phyloP scores from a whole-genome alignment of 2,797 vertebrate species.

The Ciconia nigra region DNA sequence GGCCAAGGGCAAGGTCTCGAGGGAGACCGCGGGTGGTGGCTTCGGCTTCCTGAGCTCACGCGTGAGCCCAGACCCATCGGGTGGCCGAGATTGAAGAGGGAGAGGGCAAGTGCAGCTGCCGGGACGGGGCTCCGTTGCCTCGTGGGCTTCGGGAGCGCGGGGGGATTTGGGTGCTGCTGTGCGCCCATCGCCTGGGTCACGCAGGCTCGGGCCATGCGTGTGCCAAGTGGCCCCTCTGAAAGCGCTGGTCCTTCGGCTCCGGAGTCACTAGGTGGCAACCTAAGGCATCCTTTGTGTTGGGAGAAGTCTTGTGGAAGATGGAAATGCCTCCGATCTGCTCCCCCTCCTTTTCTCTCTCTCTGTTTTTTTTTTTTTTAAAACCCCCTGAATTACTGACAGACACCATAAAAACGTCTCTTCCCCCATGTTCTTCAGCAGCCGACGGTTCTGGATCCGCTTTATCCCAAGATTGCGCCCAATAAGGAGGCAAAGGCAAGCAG shows the following conservation, averaged over 20 bases:
- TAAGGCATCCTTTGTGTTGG: background rate
- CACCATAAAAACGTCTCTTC: background rate
- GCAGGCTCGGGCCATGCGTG: rapidly evolving
- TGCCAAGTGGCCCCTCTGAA: rapidly evolving
- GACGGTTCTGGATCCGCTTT: background rate
- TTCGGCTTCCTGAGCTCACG: rapidly evolving
- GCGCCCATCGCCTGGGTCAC: background rate
- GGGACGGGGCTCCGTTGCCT: rapidly evolving
- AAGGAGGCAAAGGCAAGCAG: background rate
- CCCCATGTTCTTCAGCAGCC: background rate
- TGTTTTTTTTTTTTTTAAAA: background rate
- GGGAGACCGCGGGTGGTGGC: background rate
- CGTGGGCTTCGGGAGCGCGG: rapidly evolving
- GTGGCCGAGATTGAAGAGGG: background rate
- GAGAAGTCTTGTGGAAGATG: background rate
- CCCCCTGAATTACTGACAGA: background rate
- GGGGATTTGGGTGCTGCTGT: rapidly evolving
- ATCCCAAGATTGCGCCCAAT: no score
- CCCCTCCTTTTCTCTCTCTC: rapidly evolving
- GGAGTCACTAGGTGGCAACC: conserved; percentile 55
- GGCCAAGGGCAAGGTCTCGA: background rate
- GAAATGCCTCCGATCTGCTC: background rate
- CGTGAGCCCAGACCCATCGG: background rate
- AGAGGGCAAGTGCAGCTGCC: background rate
- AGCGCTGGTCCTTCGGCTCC: background rate